A percentile compares a stretch with the other conserved stretches of the same genome.
Evolutionary conservation across 1,140 invertebrate species (phyloP).

Genomic region (Triops longicaudatus): DNA sequence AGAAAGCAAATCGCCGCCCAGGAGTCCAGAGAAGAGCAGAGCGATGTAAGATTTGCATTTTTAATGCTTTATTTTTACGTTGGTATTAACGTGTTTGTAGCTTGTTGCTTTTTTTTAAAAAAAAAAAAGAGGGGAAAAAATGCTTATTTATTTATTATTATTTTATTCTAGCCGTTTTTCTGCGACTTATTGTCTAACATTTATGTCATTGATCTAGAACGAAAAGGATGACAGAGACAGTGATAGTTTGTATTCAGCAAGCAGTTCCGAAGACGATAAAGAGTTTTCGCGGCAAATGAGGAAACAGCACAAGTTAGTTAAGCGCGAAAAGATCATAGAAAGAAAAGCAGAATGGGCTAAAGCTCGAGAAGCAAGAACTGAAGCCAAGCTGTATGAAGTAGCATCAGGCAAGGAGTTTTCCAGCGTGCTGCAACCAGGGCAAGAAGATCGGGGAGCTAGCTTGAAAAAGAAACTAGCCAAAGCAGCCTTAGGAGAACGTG

Average conservation of each 20-base stretch:
- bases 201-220: slow-evolving; percentile 27
- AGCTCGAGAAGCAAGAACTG: slow-evolving; percentile 25
- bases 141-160: no score
- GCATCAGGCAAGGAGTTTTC: slow-evolving; percentile 53
- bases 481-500: slow-evolving; percentile 58
- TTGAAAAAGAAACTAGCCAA: slow-evolving; percentile 26
- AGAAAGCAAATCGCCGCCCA: slow-evolving; percentile 43
- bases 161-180: no score
- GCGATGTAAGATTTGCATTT: slow-evolving; percentile 9
- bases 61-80: slow-evolving; percentile 10
- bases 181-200: no score
- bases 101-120: no score
- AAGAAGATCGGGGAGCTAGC: slow-evolving; percentile 34
- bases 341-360: slow-evolving; percentile 30
- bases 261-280: slow-evolving; percentile 63
- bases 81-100: no score
- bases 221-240: slow-evolving; percentile 38
- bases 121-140: no score
- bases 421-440: slow-evolving; percentile 37
- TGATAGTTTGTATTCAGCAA: slow-evolving; percentile 39
- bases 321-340: slow-evolving; percentile 39
- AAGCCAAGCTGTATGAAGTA: slow-evolving; percentile 55
- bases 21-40: slow-evolving; percentile 25
- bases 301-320: slow-evolving; percentile 54
- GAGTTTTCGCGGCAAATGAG: slow-evolving; percentile 69